Evolutionary conservation across 1,140 invertebrate genomes (phyloP).

Genomic region (Drosophila miranda): DNA sequence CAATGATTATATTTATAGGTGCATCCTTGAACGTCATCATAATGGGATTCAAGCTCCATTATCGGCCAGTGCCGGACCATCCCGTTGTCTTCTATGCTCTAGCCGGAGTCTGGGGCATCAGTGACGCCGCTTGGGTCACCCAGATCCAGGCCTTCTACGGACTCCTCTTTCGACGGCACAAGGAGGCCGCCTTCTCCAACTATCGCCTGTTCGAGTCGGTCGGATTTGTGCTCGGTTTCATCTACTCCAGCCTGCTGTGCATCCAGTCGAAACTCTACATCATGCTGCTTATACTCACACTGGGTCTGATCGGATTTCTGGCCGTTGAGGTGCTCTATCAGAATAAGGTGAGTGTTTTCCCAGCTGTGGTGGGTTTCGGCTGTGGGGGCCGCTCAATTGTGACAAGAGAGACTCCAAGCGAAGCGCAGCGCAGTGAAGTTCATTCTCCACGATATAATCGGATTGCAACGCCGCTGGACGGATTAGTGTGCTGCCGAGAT

Average conservation of each 20-base stretch:
- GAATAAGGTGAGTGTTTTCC: constrained; percentile 14
- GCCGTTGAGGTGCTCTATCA: constrained; percentile 22
- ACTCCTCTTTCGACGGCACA: constrained; percentile 19
- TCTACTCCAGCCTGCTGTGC: constrained; percentile 8
- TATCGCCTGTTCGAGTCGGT: constrained; percentile 10
- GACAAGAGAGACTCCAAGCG: not conserved
- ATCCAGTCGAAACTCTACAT: constrained; percentile 6
- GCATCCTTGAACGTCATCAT: constrained; percentile 2
- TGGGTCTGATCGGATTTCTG: constrained; percentile 19
- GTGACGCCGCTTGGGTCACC: constrained; percentile 23
- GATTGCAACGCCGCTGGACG: not conserved
- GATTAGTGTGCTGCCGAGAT: constrained; percentile 13
- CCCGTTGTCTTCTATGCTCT: constrained; percentile 8
- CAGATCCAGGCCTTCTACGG: constrained; percentile 23
- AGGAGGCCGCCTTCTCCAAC: constrained; percentile 20
- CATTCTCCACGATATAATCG: constrained; percentile 3
- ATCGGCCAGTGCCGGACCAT: not conserved
- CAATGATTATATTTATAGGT: constrained; percentile 15
- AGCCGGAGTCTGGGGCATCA: constrained; percentile 13
- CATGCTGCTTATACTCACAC: not conserved
- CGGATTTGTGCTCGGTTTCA: constrained; percentile 17
- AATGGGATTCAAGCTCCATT: constrained; percentile 19
- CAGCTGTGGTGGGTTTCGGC: not conserved
- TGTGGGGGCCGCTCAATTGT: not conserved
- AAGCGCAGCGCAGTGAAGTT: too few species aligned